Evolutionary conservation across 30 jellyfish, hydroid and myxozoan genomes (phyloP).

Genomic region (Hydractinia echinata): DNA sequence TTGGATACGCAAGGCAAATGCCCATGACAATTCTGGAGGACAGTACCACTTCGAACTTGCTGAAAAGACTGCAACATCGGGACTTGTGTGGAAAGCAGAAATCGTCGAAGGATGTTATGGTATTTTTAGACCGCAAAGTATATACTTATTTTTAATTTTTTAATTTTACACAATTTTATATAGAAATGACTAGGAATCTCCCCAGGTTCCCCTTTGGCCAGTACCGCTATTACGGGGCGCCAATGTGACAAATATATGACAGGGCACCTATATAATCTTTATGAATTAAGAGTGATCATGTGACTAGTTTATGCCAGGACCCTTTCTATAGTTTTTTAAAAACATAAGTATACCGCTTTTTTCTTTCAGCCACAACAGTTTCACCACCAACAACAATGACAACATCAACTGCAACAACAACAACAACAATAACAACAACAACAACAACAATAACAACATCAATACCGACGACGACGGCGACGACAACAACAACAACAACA

Average conservation of each 20-base stretch:
- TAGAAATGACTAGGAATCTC: too few species aligned
- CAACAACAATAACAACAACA: conserved; percentile 4
- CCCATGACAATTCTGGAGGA: not conserved
- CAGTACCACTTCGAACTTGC: conserved; percentile 7
- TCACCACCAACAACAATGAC: not conserved
- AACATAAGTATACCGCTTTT: too few species aligned
- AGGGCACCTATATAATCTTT: too few species aligned
- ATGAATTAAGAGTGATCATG: too few species aligned
- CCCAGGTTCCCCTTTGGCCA: too few species aligned
- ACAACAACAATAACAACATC: conserved; percentile 3
- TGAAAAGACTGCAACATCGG: not conserved
- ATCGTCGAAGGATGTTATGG: conserved; percentile 11
- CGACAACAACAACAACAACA: not conserved
- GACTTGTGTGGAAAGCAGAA: conserved; percentile 3
- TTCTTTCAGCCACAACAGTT: not conserved
- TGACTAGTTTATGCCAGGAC: too few species aligned
- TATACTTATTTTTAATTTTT: not conserved
- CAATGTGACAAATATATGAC: too few species aligned
- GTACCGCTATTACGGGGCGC: too few species aligned
- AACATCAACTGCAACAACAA: not conserved
- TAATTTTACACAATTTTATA: too few species aligned
- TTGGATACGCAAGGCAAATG: not conserved
- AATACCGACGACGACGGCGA: not conserved
- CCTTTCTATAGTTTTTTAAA: too few species aligned
- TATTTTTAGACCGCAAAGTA: conserved; percentile 4